Evolutionary conservation across 1,140 invertebrate genomes (phyloP).

Genomic region (Acarapis woodi): DNA sequence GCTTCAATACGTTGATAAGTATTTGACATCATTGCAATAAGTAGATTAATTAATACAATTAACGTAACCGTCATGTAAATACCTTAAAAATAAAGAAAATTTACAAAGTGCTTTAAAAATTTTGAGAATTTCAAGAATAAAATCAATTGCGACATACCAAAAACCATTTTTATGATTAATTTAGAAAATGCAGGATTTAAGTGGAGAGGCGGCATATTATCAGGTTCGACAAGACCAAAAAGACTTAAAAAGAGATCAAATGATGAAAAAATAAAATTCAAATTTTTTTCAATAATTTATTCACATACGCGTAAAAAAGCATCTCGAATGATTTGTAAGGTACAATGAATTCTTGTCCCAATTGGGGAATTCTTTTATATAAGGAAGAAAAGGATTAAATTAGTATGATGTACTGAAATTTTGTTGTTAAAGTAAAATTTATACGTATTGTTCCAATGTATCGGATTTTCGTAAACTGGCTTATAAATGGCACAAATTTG

Average conservation of each 20-base stretch:
- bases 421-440: too few relatives aligned
- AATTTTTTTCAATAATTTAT: too few relatives aligned
- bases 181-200: slow-evolving; percentile 23
- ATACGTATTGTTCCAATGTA: slow-evolving; percentile 12
- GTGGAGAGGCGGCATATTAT: slow-evolving; percentile 25
- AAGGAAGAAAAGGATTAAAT: background rate
- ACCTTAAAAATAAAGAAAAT: too few relatives aligned
- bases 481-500: slow-evolving; percentile 31
- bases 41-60: slow-evolving; percentile 85
- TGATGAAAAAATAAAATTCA: too few relatives aligned
- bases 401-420: background rate
- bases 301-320: slow-evolving; percentile 26
- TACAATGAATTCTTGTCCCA: slow-evolving; percentile 36
- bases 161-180: slow-evolving; percentile 30
- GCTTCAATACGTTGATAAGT: slow-evolving; percentile 93
- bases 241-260: slow-evolving; percentile 81
- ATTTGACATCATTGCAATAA: slow-evolving; percentile 99
- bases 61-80: slow-evolving; percentile 91
- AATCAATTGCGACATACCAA: too few relatives aligned
- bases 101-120: too few relatives aligned
- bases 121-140: too few relatives aligned
- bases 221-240: slow-evolving; percentile 77
- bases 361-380: too few relatives aligned
- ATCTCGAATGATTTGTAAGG: slow-evolving; percentile 74
- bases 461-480: slow-evolving; percentile 14